Evolutionary conservation across 2,113 vertebrate species (phyloP), one percentile per base, ranked within the genome.

Genomic region (Pogonocichla stellata): DNA sequence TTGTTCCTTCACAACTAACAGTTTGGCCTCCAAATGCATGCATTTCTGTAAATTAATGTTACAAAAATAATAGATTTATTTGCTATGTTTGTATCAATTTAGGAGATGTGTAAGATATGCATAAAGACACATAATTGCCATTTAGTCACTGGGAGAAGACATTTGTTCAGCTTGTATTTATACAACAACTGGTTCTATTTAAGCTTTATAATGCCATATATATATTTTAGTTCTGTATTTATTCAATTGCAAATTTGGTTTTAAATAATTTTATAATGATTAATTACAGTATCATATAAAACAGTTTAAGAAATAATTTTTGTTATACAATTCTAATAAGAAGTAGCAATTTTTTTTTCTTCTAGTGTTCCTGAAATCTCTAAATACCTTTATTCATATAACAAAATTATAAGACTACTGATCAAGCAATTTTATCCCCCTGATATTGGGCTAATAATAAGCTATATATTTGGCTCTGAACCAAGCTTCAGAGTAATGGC

Each of bases 1-100:
- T 97, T 95, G 96, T 98, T 97, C 84, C 89, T 95, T 98, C 97
- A 98, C 93, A 95, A 98, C 97, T 98, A 98, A 98, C 97, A 97
- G 92, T 97, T 80, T 96, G 95, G 96, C 97, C 96, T 98, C 90
- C 65, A 61, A 97, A 87, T 98, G 98, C 98, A 98, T 98, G 98
- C 96, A 51, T 97, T 92, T 97, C 74, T 97, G 91, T 96, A 94
- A 97, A 83, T 67, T 95, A 93, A 45, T 95, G 56, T 78, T 90
- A 78, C 82, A 93, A 95, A 70, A 90, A 34, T 74, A 94, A 60
- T 45, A 94, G 83, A 84, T 94, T 80, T 92, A 86, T 75, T 94
- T 80, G 15, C 89, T 96, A 26, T 90, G 87, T 95, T 95, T 95
- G 70, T 95, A 96, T 95, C 94, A 83, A 71, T 83, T 79, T 82